Evolutionary conservation across 2,113 vertebrate genomes (phyloP), one percentile per base, ranked within the genome.

Genomic region (Pitta sordida): DNA sequence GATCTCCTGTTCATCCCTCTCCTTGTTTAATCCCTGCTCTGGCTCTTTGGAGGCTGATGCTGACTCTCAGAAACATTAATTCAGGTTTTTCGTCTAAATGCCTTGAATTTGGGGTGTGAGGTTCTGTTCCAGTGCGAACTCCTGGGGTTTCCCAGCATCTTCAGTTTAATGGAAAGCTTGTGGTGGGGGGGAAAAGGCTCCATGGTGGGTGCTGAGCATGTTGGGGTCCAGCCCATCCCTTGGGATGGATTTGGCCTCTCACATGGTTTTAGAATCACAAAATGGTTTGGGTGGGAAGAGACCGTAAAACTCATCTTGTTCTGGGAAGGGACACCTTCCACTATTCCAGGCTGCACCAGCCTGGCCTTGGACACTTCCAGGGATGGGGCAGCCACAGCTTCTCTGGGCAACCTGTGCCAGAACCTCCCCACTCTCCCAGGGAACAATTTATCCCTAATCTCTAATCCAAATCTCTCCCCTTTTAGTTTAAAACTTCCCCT

Each of bases 161-260:
- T 76, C 0, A 46, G 0, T 43, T 80, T 78, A 14, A 49, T 3
- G 5, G 17, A 17, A 37, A 67, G 13, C 18, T 26, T 59, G 11
- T 59, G 13, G 5, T 6, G 0, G 2, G 7, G 6, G 3, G 9
- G 4, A 36, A 6, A 58, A 48, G 23, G 20, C 12, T 69, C 44
- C 2, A 2, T 4, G 7, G 37, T 2, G 20, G 36, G 23, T 68
- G 44, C 80, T 80, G 80, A 68, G 70, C 29, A 23, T 0, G 0
- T 10, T 8, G 29, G 37, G 19, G 6, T 64, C 20, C 62, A 53
- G 29, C 62, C 75, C 6, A 6, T 55, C n/a, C 30, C 22, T 41
- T 64, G 63, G n/a, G 10, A 29, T 86, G 55, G 71, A 49, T 73
- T 79, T 90, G 63, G 22, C 15, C 11, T 29, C 22, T 3, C 2